Conservation (phyloP, 1,140 invertebrate genomes). For the Calycopis cecrops region DNA sequence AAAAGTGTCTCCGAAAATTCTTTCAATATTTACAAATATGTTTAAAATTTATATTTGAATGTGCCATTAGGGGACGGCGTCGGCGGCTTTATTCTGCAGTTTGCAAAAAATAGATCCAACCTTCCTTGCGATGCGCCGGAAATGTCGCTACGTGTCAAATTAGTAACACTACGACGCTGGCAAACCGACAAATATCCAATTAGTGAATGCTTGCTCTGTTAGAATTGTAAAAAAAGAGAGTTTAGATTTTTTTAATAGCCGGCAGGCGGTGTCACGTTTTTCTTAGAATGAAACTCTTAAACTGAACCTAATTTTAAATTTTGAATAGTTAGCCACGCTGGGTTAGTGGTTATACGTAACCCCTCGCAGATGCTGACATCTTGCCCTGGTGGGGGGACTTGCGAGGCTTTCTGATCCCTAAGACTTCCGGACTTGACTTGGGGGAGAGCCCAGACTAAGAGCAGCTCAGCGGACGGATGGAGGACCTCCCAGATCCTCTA, state of each 20-base stretch:
- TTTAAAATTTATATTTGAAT: constrained; percentile 1
- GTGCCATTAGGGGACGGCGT: not conserved
- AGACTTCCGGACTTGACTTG: too few species aligned
- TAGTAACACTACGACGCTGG: constrained; percentile 30
- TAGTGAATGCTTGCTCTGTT: constrained; percentile 32
- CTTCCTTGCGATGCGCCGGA: constrained; percentile 30
- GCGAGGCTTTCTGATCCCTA: too few species aligned
- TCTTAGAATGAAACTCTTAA: too few species aligned
- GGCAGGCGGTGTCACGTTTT: too few species aligned
- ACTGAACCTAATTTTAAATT: too few species aligned
- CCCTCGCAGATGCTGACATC: too few species aligned
- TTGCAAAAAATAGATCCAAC: constrained; percentile 6
- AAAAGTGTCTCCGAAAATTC: not conserved
- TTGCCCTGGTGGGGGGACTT: too few species aligned
- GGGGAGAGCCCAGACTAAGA: too few species aligned
- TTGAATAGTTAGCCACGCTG: too few species aligned
- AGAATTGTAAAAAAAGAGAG: not conserved
- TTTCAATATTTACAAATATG: constrained; percentile 4
- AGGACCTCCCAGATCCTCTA: too few species aligned
- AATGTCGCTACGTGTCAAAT: constrained; percentile 47
- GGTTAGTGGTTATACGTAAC: too few species aligned
- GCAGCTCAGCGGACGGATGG: too few species aligned
- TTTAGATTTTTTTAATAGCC: not conserved
- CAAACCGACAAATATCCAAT: constrained; percentile 38
- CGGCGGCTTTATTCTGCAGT: not conserved